These are phyloP conservation scores for Danaus plexippus DNA, from an alignment of 1,140 invertebrate species.

Conservation along the genomic window DNA sequence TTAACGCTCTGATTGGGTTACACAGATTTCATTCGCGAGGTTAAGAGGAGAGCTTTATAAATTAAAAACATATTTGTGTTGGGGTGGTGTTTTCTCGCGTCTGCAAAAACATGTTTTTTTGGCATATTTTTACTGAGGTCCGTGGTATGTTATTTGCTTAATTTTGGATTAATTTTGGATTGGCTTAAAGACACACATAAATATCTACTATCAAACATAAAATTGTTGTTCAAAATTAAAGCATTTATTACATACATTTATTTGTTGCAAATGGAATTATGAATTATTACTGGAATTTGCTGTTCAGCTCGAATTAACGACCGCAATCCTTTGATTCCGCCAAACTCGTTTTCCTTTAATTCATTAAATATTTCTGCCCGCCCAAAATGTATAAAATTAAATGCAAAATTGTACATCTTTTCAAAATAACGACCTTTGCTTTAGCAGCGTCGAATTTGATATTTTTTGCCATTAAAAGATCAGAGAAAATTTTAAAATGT, in stretches of 20 bases:
- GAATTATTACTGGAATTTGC: background rate
- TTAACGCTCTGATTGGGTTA: conserved; percentile 23
- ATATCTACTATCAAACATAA: no score
- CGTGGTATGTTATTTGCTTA: background rate
- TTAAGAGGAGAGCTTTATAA: conserved; percentile 4
- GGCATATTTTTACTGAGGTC: conserved; percentile 4
- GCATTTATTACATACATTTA: no score
- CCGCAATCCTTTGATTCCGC: conserved; percentile 18
- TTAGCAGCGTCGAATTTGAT: no score
- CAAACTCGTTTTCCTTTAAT: conserved; percentile 15
- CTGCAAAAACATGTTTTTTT: background rate
- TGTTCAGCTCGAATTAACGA: conserved; percentile 15
- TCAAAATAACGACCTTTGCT: no score
- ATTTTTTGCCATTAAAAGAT: no score
- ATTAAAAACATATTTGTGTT: conserved; percentile 7
- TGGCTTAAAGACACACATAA: no score
- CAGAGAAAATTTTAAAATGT: no score
- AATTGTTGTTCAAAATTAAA: no score
- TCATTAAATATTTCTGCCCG: conserved; percentile 16
- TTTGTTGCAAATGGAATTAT: no score
- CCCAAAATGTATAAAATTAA: conserved; percentile 13
- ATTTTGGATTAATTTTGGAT: conserved; percentile 11
- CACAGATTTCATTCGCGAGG: conserved; percentile 14
- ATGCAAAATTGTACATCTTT: conserved; percentile 4
- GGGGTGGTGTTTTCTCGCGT: background rate